Evolutionary conservation across 2,113 vertebrate genomes (phyloP), one percentile per base, ranked within the genome.

Genomic region (Tauraco erythrolophus): DNA sequence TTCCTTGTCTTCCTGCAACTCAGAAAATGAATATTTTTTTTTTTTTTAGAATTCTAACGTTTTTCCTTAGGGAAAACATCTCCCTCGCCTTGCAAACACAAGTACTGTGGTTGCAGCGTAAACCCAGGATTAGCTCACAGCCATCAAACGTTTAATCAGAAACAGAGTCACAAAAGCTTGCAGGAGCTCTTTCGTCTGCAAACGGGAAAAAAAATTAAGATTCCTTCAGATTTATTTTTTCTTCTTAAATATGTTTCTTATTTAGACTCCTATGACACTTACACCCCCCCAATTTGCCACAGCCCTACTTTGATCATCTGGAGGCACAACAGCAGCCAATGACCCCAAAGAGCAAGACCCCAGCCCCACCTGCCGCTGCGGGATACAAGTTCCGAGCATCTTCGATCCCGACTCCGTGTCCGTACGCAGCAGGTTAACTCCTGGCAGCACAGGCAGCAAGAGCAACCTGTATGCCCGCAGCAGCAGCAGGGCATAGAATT

Each of bases 401-500:
- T n/a, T 15, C 14, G 39, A 35, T 28, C 74, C 64, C 18, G 8
- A 31, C 54, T 45, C 46, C 46, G 6, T 7, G 25, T 11, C 14
- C 5, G 18, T 1, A 10, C 5, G 0, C n/a, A n/a, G 48, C 3
- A 19, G 46, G 19, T 2, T 2, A 17, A 12, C 66, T 24, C 50
- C 30, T 57, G 41, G 28, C 27, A 25, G 62, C 2, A 31, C 31
- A 30, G 77, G 7, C 28, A 23, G 60, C 22, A 28, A 19, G 60
- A 39, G 70, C 33, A 75, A 56, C 9, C 50, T 12, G 28, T 4
- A 39, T 11, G 23, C 28, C 70, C 41, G 2, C 41, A 3, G 14
- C 28, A 14, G 14, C 28, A 14, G 43, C 28, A 37, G 3, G 19
- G 27, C 17, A 37, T 31, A 14, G 25, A 77, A 61, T 3, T 5